Evolutionary conservation across 2,797 vertebrate species (phyloP).

Genomic region (Eurystomus glaucurus): DNA sequence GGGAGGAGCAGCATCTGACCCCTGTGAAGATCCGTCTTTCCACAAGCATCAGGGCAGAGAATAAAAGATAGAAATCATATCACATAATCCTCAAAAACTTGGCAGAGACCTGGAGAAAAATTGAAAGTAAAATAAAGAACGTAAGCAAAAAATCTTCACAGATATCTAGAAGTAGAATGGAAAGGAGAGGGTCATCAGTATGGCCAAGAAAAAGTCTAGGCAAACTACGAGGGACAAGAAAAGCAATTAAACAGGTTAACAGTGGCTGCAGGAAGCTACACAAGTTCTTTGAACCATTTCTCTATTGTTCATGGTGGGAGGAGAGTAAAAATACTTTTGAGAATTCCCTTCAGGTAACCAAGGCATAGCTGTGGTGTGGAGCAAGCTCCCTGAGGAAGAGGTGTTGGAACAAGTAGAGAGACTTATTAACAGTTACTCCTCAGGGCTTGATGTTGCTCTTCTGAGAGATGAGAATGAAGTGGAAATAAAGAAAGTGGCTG

Average conservation of each 20-base stretch:
- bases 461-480: neutral
- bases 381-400: neutral
- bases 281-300: constrained; percentile 8
- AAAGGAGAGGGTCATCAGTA: neutral
- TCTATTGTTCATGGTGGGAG: neutral
- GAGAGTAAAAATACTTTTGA: neutral
- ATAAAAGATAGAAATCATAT: neutral
- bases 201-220: neutral
- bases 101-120: neutral
- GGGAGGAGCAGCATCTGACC: neutral
- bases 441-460: neutral
- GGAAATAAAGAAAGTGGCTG: neutral
- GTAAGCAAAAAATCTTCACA: neutral
- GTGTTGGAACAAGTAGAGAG: neutral
- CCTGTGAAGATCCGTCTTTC: neutral
- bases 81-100: neutral
- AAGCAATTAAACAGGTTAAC: neutral
- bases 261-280: neutral
- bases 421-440: neutral
- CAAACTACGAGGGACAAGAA: neutral
- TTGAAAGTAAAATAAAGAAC: neutral
- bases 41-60: neutral
- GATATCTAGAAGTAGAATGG: neutral
- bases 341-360: neutral
- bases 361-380: neutral